These are phyloP conservation scores for Oceanodroma tethys DNA, from an alignment of 2,113 vertebrate species.

Conservation along the genomic window DNA sequence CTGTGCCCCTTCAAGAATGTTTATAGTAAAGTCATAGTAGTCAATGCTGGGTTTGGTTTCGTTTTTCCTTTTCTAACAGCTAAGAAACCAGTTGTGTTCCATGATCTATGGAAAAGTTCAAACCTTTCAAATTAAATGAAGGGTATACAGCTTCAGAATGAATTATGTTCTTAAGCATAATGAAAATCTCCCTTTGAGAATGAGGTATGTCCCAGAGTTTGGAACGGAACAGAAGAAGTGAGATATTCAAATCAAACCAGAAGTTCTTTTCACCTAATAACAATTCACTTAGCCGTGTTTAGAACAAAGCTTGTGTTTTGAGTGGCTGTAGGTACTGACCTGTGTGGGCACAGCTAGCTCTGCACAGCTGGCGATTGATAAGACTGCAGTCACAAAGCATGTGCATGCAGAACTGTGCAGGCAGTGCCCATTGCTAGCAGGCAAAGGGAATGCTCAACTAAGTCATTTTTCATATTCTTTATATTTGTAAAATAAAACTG, in stretches of 20 bases:
- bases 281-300: neutral
- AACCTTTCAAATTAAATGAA: neutral
- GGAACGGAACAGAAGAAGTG: neutral
- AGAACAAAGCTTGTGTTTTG: neutral
- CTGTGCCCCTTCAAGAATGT: neutral
- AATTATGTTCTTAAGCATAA: neutral
- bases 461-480: neutral
- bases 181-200: neutral
- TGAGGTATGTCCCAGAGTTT: neutral
- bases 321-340: neutral
- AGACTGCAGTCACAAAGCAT: neutral
- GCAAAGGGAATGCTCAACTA: neutral
- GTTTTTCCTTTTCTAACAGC: neutral
- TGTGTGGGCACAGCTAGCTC: neutral
- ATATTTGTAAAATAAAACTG: neutral
- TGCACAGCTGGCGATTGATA: neutral
- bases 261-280: neutral
- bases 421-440: neutral
- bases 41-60: neutral
- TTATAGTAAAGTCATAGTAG: neutral
- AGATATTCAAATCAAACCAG: neutral
- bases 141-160: neutral
- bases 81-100: neutral
- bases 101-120: neutral
- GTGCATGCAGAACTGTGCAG: neutral